Percentiles rank a stretch among this genome's conserved stretches.
Evolutionary conservation across 2,113 vertebrate species (phyloP).

Genomic region (Bufo bufo): DNA sequence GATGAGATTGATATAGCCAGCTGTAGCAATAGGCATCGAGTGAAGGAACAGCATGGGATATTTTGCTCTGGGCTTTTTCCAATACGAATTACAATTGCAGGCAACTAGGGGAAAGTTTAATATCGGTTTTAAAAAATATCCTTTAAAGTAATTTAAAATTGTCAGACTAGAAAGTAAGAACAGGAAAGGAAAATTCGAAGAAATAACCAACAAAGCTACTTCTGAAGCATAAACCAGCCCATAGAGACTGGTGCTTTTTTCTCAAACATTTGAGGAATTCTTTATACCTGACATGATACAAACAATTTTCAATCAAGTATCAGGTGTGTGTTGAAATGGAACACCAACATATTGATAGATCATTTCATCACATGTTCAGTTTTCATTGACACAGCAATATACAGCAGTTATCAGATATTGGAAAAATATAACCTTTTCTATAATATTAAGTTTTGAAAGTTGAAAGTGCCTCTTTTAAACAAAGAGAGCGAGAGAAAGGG

Average conservation of each 20-base stretch:
- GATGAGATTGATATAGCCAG: slow-evolving; percentile 4
- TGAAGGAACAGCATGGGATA: slow-evolving; percentile 31
- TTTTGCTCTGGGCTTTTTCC: slow-evolving; percentile 20
- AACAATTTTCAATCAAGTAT: no score
- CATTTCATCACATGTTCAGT: no score
- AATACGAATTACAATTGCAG: slow-evolving; percentile 24
- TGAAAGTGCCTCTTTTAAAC: no score
- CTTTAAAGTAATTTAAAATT: slow-evolving; percentile 8
- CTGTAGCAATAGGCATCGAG: neutral
- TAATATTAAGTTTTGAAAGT: no score
- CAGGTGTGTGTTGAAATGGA: no score
- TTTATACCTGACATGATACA: no score
- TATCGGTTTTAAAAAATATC: neutral
- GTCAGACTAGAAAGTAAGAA: neutral
- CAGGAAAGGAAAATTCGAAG: neutral
- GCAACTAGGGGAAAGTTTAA: neutral
- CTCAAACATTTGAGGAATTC: no score
- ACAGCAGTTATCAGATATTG: no score
- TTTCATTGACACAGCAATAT: no score
- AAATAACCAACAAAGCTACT: neutral
- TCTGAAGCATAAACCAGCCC: neutral
- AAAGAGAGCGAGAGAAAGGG: no score
- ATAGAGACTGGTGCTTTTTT: neutral
- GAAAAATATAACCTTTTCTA: no score
- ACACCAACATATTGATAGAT: no score